phyloP scores from a whole-genome alignment of 64 coral and sea anemone species.

The Astreopora myriophthalma region DNA sequence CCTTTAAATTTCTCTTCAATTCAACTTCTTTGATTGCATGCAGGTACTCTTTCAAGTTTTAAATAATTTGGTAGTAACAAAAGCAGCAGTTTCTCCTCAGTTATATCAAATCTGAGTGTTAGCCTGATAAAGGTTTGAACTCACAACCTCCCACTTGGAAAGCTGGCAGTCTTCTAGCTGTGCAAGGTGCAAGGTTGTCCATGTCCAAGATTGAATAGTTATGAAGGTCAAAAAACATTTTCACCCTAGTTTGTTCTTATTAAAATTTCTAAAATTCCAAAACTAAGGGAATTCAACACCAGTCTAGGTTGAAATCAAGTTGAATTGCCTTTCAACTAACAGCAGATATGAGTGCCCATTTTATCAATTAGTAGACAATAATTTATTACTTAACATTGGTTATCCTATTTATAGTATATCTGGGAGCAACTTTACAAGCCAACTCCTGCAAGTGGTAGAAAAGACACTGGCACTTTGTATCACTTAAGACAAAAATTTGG shows the following conservation, averaged over 20 bases:
- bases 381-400: neutral
- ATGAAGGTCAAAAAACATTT: neutral
- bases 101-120: neutral
- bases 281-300: neutral
- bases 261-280: neutral
- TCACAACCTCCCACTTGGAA: neutral
- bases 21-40: neutral
- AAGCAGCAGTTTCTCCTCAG: neutral
- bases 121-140: neutral
- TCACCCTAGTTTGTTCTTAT: neutral
- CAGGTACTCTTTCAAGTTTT: conserved; percentile 9
- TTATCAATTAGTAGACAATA: neutral
- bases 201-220: neutral
- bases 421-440: conserved; percentile 36
- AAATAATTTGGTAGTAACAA: neutral
- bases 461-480: conserved; percentile 33
- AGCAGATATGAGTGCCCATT: neutral
- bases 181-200: conserved; percentile 3
- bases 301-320: neutral
- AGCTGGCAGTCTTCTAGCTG: conserved; percentile 5
- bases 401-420: conserved; percentile 4
- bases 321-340: neutral
- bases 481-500: conserved; percentile 1
- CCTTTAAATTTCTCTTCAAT: neutral
- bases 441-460: neutral